These are phyloP conservation scores for Ophthalmolycus amberensis DNA, from an alignment of 2,113 vertebrate species.

Conservation along the genomic window DNA sequence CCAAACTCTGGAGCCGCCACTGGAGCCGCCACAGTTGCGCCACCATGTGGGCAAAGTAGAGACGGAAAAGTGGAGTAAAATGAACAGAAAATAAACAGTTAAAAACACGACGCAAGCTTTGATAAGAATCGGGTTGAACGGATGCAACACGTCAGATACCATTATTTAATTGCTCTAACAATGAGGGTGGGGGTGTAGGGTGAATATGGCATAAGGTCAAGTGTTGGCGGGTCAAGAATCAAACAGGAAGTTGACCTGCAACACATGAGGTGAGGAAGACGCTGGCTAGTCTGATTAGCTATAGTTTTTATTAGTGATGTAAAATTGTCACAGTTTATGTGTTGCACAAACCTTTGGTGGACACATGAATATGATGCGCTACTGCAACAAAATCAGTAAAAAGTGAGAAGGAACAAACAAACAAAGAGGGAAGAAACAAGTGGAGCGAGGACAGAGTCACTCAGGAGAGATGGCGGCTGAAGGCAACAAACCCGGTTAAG, in stretches of 20 bases:
- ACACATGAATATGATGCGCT: neutral
- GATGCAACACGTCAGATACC: neutral
- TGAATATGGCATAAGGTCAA: neutral
- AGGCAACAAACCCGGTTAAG: no score
- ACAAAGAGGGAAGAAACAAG: no score
- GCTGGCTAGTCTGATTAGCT: neutral
- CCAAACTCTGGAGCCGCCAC: neutral
- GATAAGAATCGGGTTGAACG: neutral
- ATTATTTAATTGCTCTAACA: neutral
- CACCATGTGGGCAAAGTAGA: conserved; percentile 33
- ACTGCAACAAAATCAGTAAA: neutral
- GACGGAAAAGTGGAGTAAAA: neutral
- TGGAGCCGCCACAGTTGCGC: neutral
- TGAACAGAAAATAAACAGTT: neutral
- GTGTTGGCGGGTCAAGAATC: neutral
- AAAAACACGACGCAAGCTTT: neutral
- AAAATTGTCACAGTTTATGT: no score
- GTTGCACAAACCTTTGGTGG: neutral
- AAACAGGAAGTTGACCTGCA: neutral
- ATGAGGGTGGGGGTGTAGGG: neutral
- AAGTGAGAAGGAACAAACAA: no score
- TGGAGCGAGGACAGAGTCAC: no score
- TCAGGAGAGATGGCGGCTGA: no score
- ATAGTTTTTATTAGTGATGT: neutral
- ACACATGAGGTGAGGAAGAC: neutral